Conservation (phyloP, 2,888 invertebrate species). For the Conus canariensis region DNA sequence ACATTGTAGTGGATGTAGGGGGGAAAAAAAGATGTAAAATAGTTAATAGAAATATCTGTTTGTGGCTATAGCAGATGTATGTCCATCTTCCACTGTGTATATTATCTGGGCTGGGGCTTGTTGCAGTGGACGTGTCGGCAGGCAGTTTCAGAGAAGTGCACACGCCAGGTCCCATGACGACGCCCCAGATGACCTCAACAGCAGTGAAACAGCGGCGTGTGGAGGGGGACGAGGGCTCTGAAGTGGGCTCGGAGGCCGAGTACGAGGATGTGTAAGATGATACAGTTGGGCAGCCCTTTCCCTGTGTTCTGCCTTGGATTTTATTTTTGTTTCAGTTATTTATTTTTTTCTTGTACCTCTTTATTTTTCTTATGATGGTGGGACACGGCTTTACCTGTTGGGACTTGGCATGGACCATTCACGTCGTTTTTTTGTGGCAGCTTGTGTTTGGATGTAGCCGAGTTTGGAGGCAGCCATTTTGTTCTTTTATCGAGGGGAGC, state of each 20-base stretch:
- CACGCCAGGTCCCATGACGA: slow-evolving; percentile 64
- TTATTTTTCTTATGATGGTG: not conserved
- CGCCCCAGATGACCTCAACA: slow-evolving; percentile 68
- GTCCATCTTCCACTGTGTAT: too few species aligned
- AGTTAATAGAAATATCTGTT: too few species aligned
- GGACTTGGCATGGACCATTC: not conserved
- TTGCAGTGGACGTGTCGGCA: slow-evolving; percentile 38
- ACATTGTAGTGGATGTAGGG: too few species aligned
- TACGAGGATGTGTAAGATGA: slow-evolving; percentile 59
- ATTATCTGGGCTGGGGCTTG: too few species aligned
- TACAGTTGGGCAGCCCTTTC: not conserved
- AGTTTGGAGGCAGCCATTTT: not conserved
- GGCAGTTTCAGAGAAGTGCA: slow-evolving; percentile 52
- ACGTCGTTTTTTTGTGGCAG: not conserved
- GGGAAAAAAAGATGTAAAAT: too few species aligned
- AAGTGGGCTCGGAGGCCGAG: slow-evolving; percentile 69
- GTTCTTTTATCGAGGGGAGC: too few species aligned
- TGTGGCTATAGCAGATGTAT: too few species aligned
- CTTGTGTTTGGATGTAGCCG: not conserved
- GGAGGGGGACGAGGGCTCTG: slow-evolving; percentile 63
- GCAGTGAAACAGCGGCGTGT: slow-evolving; percentile 68
- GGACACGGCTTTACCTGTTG: not conserved
- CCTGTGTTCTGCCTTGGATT: not conserved
- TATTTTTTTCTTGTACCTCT: not conserved
- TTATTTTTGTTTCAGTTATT: not conserved